Evolutionary conservation across 2,888 invertebrate species (phyloP).

Genomic region (Drosophila mimica): DNA sequence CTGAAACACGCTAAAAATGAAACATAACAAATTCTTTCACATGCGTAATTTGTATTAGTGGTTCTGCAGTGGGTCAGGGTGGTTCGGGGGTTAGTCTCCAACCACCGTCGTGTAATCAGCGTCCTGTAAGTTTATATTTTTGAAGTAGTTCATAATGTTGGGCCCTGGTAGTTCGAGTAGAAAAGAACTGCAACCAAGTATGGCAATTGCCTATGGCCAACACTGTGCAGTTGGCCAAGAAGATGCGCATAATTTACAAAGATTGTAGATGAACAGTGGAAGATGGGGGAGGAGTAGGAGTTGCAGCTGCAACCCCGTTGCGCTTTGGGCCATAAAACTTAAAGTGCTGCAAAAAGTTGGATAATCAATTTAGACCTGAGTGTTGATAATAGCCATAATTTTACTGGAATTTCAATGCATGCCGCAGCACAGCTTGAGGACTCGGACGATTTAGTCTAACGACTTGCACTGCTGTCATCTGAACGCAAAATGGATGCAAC

Average conservation of each 20-base stretch:
- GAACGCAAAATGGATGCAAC: slow-evolving; percentile 1
- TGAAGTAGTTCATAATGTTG: slow-evolving; percentile 63
- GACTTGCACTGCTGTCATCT: slow-evolving; percentile 21
- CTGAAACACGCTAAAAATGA: slow-evolving; percentile 58
- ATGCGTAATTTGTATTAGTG: slow-evolving; percentile 57
- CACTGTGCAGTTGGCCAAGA: slow-evolving; percentile 29
- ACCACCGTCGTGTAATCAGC: slow-evolving; percentile 48
- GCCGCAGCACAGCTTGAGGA: not conserved
- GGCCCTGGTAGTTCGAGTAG: not conserved
- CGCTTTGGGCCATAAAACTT: slow-evolving; percentile 43
- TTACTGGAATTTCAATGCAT: slow-evolving; percentile 20
- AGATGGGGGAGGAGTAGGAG: not conserved
- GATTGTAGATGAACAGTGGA: slow-evolving; percentile 17
- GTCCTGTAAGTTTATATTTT: slow-evolving; percentile 63
- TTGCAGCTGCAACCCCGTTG: slow-evolving; percentile 26
- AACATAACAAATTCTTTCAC: slow-evolving; percentile 59
- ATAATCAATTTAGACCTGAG: slow-evolving; percentile 72
- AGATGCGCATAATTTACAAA: slow-evolving; percentile 45
- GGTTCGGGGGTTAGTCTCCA: not conserved
- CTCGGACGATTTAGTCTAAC: not conserved
- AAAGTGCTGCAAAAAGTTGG: slow-evolving; percentile 64
- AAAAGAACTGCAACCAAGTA: slow-evolving; percentile 18
- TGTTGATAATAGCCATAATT: slow-evolving; percentile 68
- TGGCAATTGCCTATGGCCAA: slow-evolving; percentile 54
- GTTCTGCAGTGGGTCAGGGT: slow-evolving; percentile 8